A percentile compares a stretch with the other conserved stretches of the same genome.
Evolutionary conservation across 2,888 invertebrate genomes (phyloP).

Genomic region (Chesias legatella): DNA sequence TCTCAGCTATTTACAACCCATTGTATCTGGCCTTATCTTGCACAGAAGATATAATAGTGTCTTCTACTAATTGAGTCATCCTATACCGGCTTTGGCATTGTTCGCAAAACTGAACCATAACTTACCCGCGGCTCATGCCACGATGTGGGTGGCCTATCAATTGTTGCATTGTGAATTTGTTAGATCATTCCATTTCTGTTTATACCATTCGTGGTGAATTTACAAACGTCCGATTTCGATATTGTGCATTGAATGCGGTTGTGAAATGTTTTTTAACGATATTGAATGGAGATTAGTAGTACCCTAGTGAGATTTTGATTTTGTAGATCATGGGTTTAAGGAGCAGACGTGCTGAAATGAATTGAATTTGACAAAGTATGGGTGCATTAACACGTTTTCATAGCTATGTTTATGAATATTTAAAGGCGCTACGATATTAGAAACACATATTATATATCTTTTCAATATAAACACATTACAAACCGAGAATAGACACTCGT

Average conservation of each 20-base stretch:
- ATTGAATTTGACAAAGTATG: too few relatives aligned
- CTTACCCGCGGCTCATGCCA: slow-evolving; percentile 42
- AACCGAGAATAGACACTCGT: too few relatives aligned
- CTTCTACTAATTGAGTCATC: slow-evolving; percentile 74
- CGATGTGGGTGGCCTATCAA: slow-evolving; percentile 60
- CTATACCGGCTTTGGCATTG: slow-evolving; percentile 65
- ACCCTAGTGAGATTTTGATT: too few relatives aligned
- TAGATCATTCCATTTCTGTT: slow-evolving; percentile 25
- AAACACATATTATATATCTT: too few relatives aligned
- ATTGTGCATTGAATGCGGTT: slow-evolving; percentile 16
- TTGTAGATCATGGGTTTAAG: too few relatives aligned
- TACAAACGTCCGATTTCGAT: slow-evolving; percentile 16
- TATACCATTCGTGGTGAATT: slow-evolving; percentile 16
- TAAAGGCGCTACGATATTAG: too few relatives aligned
- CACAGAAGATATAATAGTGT: slow-evolving; percentile 22
- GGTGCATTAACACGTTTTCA: too few relatives aligned
- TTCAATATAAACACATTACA: too few relatives aligned
- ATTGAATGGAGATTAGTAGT: too few relatives aligned
- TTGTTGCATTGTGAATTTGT: slow-evolving; percentile 26
- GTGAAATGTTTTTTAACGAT: neutral
- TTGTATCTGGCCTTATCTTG: slow-evolving; percentile 59
- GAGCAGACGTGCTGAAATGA: too few relatives aligned
- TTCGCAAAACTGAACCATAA: slow-evolving; percentile 72
- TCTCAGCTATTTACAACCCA: slow-evolving; percentile 60
- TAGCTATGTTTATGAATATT: too few relatives aligned